Evolutionary conservation across 2,888 invertebrate species (phyloP).

Genomic region (Drosophila birchii): DNA sequence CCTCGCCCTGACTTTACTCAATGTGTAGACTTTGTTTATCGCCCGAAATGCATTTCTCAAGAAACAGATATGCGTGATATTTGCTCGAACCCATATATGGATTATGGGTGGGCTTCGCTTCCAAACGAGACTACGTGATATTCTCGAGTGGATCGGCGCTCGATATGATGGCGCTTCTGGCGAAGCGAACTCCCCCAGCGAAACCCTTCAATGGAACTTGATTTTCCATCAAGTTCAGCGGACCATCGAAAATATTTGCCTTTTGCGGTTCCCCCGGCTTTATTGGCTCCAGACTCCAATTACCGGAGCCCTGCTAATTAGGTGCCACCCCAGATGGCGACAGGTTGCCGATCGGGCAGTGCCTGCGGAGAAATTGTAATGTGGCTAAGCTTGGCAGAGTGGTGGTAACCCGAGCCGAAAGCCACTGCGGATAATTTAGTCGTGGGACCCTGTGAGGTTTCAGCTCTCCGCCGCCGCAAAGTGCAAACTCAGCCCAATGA

Average conservation of each 20-base stretch:
- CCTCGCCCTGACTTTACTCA: neutral
- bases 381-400: constrained; percentile 21
- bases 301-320: constrained; percentile 54
- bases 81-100: constrained; percentile 22
- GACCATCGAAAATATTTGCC: constrained; percentile 46
- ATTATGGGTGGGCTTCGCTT: constrained; percentile 8
- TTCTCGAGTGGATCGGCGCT: constrained; percentile 23
- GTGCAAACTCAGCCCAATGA: constrained; percentile 75
- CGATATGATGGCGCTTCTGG: constrained; percentile 14
- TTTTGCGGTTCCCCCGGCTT: constrained; percentile 15
- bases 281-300: constrained; percentile 43
- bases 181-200: neutral
- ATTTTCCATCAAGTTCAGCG: constrained; percentile 44
- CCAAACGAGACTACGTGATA: constrained; percentile 50
- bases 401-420: constrained; percentile 55
- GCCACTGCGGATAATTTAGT: constrained; percentile 72
- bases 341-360: constrained; percentile 28
- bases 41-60: constrained; percentile 29
- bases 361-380: constrained; percentile 37
- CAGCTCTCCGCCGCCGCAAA: constrained; percentile 50
- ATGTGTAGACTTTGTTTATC: constrained; percentile 22
- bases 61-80: constrained; percentile 47
- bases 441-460: constrained; percentile 64
- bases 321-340: constrained; percentile 42
- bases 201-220: constrained; percentile 27